Base-by-base conservation (phyloP, 2,113 vertebrate genomes). In the Myrmophylax atrothorax region DNA sequence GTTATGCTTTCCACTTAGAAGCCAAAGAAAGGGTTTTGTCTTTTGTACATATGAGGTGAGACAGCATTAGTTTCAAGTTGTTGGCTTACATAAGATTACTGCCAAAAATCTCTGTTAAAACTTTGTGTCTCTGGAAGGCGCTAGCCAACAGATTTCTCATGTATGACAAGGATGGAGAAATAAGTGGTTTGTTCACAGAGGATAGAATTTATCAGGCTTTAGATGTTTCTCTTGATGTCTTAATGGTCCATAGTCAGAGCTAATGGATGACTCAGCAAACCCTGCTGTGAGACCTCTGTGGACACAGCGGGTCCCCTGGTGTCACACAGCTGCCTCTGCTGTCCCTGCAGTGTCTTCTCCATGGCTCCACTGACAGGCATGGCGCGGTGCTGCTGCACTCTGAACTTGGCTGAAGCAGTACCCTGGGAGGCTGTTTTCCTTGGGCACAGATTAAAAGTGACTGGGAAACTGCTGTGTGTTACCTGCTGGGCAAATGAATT, bases 281-380 rank as follows among this genome's bases (percentile, higher is more conserved):
- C 70, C 63, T 0, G 2, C 67, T 37, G 76, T 2, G 6, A 5
- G 74, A n/a, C 84, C 53, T 37, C 53, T 38, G 46, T 0, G 11
- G 53, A 6, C 44, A 8, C 1, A 0, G 46, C 1, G 3, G 11
- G 42, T 50, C 4, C 42, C n/a, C 4, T 4, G 1, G 19, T 52
- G 38, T 80, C 56, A 9, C 29, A 2, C 29, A 67, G 64, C 73
- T 75, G 89, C 64, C 31, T 14, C 10, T n/a, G 80, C 53, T 81
- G 42, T 80, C 75, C 38, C 64, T 20, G 58, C 75, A 7, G 67
- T 4, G n/a, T 53, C 29, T 25, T 4, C 44, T 22, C 28, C 9
- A 1, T 3, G n/a, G 40, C 75, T 58, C 31, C 1, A 0, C 29
- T 2, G 66, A 22, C 10, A 49, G 74, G 24, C 52, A 3, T 0